Percentiles rank a stretch among this genome's conserved stretches.
Evolutionary conservation across 2,888 invertebrate genomes (phyloP).

Genomic region (Agonopterix alstromeriana): DNA sequence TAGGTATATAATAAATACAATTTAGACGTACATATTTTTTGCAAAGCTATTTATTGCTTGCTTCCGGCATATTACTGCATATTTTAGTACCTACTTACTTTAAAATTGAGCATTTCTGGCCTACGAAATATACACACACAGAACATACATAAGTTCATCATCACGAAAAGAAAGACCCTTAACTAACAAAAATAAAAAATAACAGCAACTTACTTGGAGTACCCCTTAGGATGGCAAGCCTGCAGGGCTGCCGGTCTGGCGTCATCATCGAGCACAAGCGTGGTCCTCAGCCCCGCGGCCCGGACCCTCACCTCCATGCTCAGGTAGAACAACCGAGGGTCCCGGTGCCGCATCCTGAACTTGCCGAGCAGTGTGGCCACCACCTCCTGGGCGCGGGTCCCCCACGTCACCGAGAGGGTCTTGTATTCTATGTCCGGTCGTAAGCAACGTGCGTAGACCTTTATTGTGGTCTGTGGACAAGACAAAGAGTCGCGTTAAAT

Average conservation of each 20-base stretch:
- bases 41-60: too few relatives aligned
- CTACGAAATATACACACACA: too few relatives aligned
- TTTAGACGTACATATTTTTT: too few relatives aligned
- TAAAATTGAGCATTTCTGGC: too few relatives aligned
- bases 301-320: conserved; percentile 96
- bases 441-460: conserved; percentile 92
- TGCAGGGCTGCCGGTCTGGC: conserved; percentile 93
- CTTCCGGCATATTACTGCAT: too few relatives aligned
- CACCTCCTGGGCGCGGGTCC: conserved; percentile 92
- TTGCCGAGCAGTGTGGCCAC: conserved; percentile 90
- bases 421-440: conserved; percentile 97
- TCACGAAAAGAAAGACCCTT: too few relatives aligned
- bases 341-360: conserved; percentile 93
- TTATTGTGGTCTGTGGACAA: conserved; percentile 87
- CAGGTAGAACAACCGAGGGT: conserved; percentile 93
- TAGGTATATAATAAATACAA: too few relatives aligned
- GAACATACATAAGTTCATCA: too few relatives aligned
- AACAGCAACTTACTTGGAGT: conserved; percentile 82
- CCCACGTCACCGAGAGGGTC: conserved; percentile 92
- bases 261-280: conserved; percentile 90
- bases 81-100: too few relatives aligned
- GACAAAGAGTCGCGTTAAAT: not conserved
- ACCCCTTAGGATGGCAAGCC: conserved; percentile 95
- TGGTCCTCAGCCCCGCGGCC: conserved; percentile 88
- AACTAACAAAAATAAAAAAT: too few relatives aligned